A percentile compares a stretch with the other conserved stretches of the same genome.
These are phyloP conservation scores for Cancer borealis DNA, from an alignment of 2,888 invertebrate genomes.

Conservation along the genomic window DNA sequence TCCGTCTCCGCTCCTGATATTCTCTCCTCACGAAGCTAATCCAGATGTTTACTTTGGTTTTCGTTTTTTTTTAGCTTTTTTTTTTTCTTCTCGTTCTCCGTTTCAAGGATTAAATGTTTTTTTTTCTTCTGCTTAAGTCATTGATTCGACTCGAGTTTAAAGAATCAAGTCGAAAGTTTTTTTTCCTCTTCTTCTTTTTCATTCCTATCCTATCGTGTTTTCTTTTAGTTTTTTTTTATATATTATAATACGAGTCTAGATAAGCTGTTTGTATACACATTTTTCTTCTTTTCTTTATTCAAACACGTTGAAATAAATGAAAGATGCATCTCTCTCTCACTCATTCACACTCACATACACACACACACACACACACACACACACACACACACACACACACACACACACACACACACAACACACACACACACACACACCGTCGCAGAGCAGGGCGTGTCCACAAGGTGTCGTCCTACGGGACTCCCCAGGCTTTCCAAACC, in stretches of 20 bases:
- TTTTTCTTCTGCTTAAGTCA: background rate
- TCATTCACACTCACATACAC: too few species aligned
- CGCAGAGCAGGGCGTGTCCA: background rate
- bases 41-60: background rate
- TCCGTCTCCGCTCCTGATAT: background rate
- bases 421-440: background rate
- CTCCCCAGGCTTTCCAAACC: background rate
- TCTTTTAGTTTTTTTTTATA: background rate
- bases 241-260: background rate
- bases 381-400: background rate
- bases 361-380: background rate
- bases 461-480: background rate
- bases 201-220: background rate
- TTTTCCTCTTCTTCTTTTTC: background rate
- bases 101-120: background rate
- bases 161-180: slow-evolving; percentile 17
- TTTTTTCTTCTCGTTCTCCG: background rate
- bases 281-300: too few species aligned
- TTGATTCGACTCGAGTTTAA: background rate
- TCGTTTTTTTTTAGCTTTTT: background rate
- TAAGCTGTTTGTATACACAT: too few species aligned
- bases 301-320: too few species aligned
- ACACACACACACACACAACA: background rate
- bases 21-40: background rate
- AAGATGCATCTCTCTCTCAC: too few species aligned